Conservation (phyloP, 2,797 vertebrate genomes). For the Acipenser oxyrinchus region DNA sequence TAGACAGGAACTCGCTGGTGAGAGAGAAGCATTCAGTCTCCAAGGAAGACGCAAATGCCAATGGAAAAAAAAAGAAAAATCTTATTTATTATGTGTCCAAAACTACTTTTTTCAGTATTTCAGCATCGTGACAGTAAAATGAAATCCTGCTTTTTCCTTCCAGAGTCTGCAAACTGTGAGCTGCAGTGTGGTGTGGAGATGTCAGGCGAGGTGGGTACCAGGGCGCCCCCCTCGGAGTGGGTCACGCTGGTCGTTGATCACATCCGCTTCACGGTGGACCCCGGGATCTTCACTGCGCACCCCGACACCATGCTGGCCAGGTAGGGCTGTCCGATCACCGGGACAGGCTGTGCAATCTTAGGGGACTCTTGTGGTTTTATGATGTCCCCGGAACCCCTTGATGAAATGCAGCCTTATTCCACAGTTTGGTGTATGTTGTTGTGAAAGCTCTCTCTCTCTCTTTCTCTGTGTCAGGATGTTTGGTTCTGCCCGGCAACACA, state of each 20-base stretch:
- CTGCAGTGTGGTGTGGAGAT: no score
- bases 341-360: not conserved
- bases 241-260: slow-evolving; percentile 66
- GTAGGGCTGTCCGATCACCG: slow-evolving; percentile 30
- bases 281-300: slow-evolving; percentile 64
- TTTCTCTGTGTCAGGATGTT: slow-evolving; percentile 56
- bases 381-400: not conserved
- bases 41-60: no score
- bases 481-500: slow-evolving; percentile 62
- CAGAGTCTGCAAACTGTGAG: no score
- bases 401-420: not conserved
- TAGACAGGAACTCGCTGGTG: no score
- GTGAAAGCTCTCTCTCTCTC: not conserved
- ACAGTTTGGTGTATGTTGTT: not conserved
- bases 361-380: not conserved
- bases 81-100: no score
- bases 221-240: slow-evolving; percentile 42
- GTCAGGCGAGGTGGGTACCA: no score
- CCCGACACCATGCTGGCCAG: slow-evolving; percentile 72
- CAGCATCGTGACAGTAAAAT: no score
- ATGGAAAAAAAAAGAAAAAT: no score
- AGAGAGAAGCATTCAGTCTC: no score
- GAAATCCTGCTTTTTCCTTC: no score
- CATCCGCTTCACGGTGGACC: slow-evolving; percentile 62
- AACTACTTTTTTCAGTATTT: no score